Base-by-base conservation (phyloP, 2,888 invertebrate species). In the Maniola hyperantus region DNA sequence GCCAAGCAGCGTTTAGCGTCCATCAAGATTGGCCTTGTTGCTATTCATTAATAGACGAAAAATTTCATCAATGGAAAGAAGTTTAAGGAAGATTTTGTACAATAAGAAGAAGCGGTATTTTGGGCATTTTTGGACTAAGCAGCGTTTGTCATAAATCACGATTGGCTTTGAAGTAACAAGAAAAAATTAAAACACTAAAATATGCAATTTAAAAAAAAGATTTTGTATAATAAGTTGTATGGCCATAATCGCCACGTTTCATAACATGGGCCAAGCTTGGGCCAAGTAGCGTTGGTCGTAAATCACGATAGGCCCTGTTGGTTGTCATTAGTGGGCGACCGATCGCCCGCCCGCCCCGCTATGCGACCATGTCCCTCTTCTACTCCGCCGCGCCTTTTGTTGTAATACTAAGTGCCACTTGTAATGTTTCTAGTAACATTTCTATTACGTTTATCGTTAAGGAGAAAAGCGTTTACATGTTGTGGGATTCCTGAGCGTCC, bases 261-360 rank as follows among this genome's bases (percentile, higher is more conserved):
- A 26, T n/a, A 15, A 6, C 26, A 57, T 62, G 51, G 42, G 15
- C 33, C 57, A 44, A 39, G 26, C 74, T 78, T 26, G 73, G 11
- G 58, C 78, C 76, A 75, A 72, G 69, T 72, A 72, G 68, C 73
- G 74, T 76, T 72, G 76, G 73, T 82, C 78, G 82, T 89, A 89
- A 89, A 89, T 89, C 89, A 88, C 83, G 80, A 84, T 83, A 78
- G 85, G 83, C 79, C 79, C 79, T 81, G 78, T 79, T 78, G 83
- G 83, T 72, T 82, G 87, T 88, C 88, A 85, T 89, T 89, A 89
- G 88, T 79, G 86, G 85, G 73, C 76, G 81, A 82, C 86, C 87
- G 79, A 78, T 80, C 80, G 78, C 51, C 50, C 26, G 42, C 80
- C 57, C 53, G 72, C 82, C 84, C 85, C 85, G 84, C 61, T 83